Percentiles rank a stretch among this genome's conserved stretches.
phyloP scores from a whole-genome alignment of 1,140 invertebrate genomes.

The Bombyx mandarina region DNA sequence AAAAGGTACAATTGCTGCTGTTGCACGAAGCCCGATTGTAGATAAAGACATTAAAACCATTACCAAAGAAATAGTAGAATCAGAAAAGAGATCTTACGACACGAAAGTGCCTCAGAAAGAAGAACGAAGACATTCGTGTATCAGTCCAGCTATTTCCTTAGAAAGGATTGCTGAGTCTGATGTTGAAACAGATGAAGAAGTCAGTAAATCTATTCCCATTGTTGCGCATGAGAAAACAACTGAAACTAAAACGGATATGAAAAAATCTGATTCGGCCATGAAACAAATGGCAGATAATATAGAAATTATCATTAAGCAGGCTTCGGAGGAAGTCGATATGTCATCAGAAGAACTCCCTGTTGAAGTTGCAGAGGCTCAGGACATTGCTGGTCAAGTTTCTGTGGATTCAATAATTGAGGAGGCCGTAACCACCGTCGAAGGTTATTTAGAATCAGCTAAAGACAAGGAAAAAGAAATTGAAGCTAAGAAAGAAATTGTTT shows the following conservation, averaged over 20 bases:
- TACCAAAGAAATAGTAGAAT: constrained; percentile 50
- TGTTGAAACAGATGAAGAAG: constrained; percentile 53
- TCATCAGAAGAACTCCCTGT: constrained; percentile 47
- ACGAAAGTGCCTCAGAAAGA: constrained; percentile 59
- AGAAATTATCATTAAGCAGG: constrained; percentile 67
- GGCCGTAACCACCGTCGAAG: constrained; percentile 56
- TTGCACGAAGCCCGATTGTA: constrained; percentile 41
- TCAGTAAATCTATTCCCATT: constrained; percentile 14
- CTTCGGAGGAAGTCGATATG: constrained; percentile 57
- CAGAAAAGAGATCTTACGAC: constrained; percentile 59
- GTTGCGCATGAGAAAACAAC: constrained; percentile 17
- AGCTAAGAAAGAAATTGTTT: constrained; percentile 26
- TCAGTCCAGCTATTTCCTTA: constrained; percentile 62
- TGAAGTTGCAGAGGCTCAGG: constrained; percentile 26
- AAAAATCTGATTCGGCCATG: constrained; percentile 64
- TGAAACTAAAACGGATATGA: constrained; percentile 31
- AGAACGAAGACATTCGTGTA: constrained; percentile 59
- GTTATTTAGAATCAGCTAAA: constrained; percentile 39
- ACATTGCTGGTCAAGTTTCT: constrained; percentile 46
- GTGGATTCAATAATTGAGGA: constrained; percentile 62
- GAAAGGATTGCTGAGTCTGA: constrained; percentile 63
- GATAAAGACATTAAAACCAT: constrained; percentile 52
- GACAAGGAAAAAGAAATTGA: constrained; percentile 30
- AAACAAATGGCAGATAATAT: constrained; percentile 68
- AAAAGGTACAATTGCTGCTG: constrained; percentile 46